Evolutionary conservation across 2,797 vertebrate species (phyloP).

Genomic region (Falco peregrinus): DNA sequence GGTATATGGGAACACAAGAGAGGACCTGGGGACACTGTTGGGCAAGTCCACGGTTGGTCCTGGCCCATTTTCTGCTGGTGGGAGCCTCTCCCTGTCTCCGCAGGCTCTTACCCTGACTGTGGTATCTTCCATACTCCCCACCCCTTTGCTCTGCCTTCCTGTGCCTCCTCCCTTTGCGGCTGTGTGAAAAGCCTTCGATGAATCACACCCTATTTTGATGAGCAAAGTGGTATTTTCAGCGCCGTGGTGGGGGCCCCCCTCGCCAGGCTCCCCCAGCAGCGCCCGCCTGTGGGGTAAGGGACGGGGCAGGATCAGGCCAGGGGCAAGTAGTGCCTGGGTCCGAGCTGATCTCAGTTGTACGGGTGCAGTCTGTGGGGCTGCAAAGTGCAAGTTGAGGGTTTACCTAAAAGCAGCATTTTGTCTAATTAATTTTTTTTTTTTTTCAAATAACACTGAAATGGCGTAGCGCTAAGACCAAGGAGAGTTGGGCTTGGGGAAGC

Average conservation of each 20-base stretch:
- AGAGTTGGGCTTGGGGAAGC: background rate
- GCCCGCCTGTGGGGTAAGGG: background rate
- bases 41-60: background rate
- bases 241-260: accelerated
- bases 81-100: background rate
- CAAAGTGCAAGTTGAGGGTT: conserved; percentile 14
- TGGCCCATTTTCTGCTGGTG: background rate
- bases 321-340: background rate
- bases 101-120: background rate
- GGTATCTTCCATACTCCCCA: background rate
- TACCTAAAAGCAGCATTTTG: conserved; percentile 10
- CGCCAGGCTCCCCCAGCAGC: background rate
- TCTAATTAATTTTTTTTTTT: background rate
- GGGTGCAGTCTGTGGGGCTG: background rate
- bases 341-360: background rate
- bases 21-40: accelerated
- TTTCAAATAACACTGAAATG: background rate
- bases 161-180: accelerated
- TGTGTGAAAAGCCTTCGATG: background rate
- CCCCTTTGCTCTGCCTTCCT: background rate
- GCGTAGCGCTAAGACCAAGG: background rate
- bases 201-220: background rate
- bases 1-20: background rate
- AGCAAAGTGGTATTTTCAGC: background rate
- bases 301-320: background rate